phyloP scores from a whole-genome alignment of 1,140 invertebrate genomes.

The Drosophila sulfurigaster region DNA sequence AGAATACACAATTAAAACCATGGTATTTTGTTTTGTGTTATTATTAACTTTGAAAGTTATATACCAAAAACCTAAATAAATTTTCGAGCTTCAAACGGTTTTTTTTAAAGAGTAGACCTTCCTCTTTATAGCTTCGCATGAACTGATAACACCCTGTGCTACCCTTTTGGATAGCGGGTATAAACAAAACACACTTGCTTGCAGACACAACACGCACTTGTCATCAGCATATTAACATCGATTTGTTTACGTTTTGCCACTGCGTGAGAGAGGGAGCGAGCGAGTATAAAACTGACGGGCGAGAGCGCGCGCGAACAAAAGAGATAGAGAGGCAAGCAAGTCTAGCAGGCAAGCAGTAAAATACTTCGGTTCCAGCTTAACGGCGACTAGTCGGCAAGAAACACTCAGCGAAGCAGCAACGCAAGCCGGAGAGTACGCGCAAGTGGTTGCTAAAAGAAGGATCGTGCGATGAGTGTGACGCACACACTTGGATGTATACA shows the following conservation, averaged over 20 bases:
- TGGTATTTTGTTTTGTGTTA: no score
- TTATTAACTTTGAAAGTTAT: no score
- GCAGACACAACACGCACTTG: constrained; percentile 19
- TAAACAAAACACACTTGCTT: constrained; percentile 38
- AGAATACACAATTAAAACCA: no score
- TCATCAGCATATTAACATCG: constrained; percentile 24
- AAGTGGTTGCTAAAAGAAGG: constrained; percentile 35
- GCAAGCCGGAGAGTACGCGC: constrained; percentile 52
- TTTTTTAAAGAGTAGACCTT: no score
- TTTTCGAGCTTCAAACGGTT: no score
- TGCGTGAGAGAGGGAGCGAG: constrained; percentile 18
- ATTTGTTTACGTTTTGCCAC: constrained; percentile 45
- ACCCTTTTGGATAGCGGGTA: constrained; percentile 1
- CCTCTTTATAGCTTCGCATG: no score
- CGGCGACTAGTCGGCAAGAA: constrained; percentile 63
- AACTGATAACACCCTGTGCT: no score
- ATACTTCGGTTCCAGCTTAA: constrained; percentile 56
- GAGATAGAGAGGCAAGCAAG: constrained; percentile 23
- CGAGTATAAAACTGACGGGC: background rate
- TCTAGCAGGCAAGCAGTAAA: constrained; percentile 49
- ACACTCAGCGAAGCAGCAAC: constrained; percentile 74
- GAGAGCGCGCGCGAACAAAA: constrained; percentile 17
- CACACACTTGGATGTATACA: constrained; percentile 7
- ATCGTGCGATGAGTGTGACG: constrained; percentile 38
- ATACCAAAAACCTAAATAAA: no score